Conservation (phyloP, 2,888 invertebrate species). For the Lochmaea crataegi region DNA sequence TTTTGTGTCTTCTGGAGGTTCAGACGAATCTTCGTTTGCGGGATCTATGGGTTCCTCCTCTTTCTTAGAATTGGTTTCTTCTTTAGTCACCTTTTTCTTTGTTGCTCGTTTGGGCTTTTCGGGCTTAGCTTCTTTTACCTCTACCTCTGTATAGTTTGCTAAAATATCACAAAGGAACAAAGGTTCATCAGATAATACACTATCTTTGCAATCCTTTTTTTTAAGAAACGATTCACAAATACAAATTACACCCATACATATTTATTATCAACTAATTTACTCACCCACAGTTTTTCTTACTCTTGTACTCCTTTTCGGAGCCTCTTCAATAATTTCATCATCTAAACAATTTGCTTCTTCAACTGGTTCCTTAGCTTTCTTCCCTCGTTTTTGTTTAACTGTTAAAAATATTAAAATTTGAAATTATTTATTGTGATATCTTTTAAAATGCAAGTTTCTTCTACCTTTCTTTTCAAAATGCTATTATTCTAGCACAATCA, state of each 20-base stretch:
- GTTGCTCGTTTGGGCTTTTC: not conserved
- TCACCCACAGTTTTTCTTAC: conserved; percentile 1
- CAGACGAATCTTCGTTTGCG: conserved; percentile 33
- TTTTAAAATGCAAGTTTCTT: too few relatives aligned
- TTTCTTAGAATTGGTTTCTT: conserved; percentile 21
- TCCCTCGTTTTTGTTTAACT: conserved; percentile 13
- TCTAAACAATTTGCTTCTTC: not conserved
- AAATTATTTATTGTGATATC: not conserved
- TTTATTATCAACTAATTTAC: not conserved
- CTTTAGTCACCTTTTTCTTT: conserved; percentile 9
- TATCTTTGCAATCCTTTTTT: not conserved
- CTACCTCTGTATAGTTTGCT: not conserved
- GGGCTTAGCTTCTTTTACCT: not conserved
- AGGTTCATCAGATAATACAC: too few relatives aligned
- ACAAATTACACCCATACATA: not conserved
- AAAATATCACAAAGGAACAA: not conserved
- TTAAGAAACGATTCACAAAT: not conserved
- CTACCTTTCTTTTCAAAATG: too few relatives aligned
- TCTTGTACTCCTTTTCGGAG: conserved; percentile 8
- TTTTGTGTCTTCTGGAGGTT: conserved; percentile 44
- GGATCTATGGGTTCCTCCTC: conserved; percentile 25
- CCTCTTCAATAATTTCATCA: not conserved
- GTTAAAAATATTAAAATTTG: conserved; percentile 1
- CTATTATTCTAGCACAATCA: too few relatives aligned
- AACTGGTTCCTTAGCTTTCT: conserved; percentile 2